Conservation (phyloP, 2,113 vertebrate genomes). For the Chionis minor region DNA sequence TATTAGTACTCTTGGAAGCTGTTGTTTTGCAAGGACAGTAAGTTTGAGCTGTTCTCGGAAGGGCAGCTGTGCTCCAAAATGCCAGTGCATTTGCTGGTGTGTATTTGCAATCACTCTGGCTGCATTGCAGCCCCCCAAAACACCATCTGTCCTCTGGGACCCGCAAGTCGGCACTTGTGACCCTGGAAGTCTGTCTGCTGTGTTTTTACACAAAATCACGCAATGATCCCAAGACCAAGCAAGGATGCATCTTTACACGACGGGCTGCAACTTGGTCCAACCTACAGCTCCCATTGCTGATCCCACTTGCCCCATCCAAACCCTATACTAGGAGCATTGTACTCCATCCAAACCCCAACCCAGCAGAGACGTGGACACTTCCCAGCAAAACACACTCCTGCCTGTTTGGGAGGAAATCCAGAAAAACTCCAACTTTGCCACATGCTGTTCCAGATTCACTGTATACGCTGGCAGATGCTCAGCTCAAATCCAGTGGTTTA, state of each 20-base stretch:
- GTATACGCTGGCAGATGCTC: neutral
- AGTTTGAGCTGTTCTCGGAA: neutral
- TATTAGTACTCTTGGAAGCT: neutral
- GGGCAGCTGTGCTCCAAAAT: neutral
- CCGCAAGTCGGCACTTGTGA: neutral
- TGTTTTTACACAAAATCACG: neutral
- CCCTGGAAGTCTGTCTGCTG: neutral
- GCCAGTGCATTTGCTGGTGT: neutral
- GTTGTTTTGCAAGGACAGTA: neutral
- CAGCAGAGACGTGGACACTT: accelerated
- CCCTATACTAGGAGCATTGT: neutral
- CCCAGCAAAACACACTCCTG: neutral
- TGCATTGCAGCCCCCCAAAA: neutral
- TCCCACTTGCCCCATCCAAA: neutral
- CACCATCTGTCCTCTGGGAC: neutral
- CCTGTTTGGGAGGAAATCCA: neutral
- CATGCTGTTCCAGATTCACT: neutral
- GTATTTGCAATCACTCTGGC: neutral
- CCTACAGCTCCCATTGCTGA: neutral
- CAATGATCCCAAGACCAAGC: neutral
- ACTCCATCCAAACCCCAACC: neutral
- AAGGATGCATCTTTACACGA: neutral
- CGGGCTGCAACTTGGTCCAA: neutral
- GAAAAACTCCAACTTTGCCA: neutral
- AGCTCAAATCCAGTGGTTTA: neutral